phyloP scores from a whole-genome alignment of 1,140 invertebrate genomes.

The Parapsyche elsis region DNA sequence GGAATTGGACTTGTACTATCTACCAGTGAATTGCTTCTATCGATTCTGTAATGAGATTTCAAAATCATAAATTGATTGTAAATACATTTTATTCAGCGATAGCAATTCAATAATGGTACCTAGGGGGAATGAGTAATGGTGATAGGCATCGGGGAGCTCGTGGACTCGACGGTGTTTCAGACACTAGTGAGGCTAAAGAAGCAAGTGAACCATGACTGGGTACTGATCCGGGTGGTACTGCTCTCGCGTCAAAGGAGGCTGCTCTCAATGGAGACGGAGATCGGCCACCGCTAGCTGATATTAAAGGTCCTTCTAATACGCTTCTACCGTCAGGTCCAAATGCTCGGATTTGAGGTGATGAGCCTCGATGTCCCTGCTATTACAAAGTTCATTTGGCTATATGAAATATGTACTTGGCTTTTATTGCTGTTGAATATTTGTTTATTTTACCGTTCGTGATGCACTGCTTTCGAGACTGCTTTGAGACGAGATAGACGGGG shows the following conservation, averaged over 20 bases:
- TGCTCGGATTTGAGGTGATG: constrained; percentile 81
- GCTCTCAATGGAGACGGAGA: constrained; percentile 80
- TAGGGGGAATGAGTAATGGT: constrained; percentile 77
- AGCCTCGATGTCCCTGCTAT: constrained; percentile 74
- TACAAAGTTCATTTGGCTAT: no score
- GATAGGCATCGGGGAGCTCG: constrained; percentile 73
- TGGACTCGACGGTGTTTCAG: constrained; percentile 66
- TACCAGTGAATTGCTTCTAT: constrained; percentile 66
- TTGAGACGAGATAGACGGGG: constrained; percentile 83
- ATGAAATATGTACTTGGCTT: constrained; percentile 35
- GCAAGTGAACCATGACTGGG: constrained; percentile 71
- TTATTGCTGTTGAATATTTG: not conserved
- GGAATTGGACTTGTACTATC: constrained; percentile 63
- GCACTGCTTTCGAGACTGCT: constrained; percentile 80
- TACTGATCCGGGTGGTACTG: constrained; percentile 69
- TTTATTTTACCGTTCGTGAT: constrained; percentile 69
- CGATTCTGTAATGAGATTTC: constrained; percentile 62
- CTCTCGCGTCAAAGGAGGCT: constrained; percentile 77
- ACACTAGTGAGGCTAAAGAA: constrained; percentile 64
- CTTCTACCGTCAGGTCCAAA: constrained; percentile 78
- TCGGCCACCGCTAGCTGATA: constrained; percentile 70
- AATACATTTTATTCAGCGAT: constrained; percentile 18
- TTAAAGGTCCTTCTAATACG: constrained; percentile 69
- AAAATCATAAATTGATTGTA: not conserved
- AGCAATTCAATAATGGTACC: constrained; percentile 59